Conservation (phyloP, 2,797 vertebrate species). For the Bryconaethiops microstoma region DNA sequence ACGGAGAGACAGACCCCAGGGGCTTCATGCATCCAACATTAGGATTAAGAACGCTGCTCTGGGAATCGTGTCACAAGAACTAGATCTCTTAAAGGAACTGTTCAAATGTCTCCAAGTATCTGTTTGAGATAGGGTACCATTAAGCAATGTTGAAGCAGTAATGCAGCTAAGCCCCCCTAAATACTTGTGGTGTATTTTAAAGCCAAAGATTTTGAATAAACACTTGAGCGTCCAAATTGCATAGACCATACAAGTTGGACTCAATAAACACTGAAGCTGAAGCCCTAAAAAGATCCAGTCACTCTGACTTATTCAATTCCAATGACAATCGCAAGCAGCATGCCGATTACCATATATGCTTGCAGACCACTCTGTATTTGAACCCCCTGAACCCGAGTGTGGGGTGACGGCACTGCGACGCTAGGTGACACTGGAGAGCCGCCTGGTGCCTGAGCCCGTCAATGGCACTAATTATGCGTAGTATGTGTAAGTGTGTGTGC, state of each 20-base stretch:
- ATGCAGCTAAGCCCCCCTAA: constrained; percentile 1
- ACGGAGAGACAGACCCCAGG: not conserved
- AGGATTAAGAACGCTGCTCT: not conserved
- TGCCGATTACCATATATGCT: constrained; percentile 32
- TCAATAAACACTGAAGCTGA: constrained; percentile 29
- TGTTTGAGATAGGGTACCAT: constrained; percentile 3
- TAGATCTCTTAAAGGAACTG: not conserved
- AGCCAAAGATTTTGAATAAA: constrained; percentile 32
- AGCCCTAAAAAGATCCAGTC: constrained; percentile 24
- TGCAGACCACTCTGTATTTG: constrained; percentile 39
- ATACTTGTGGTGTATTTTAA: constrained; percentile 23
- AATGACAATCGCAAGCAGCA: constrained; percentile 34
- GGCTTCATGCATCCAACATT: constrained; percentile 16
- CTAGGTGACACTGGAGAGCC: constrained; percentile 59
- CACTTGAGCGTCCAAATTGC: constrained; percentile 5
- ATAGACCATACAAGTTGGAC: constrained; percentile 17
- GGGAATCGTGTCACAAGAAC: not conserved
- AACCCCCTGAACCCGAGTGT: constrained; percentile 55
- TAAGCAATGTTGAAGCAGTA: constrained; percentile 13
- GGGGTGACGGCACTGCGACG: constrained; percentile 45
- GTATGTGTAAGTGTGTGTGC: constrained; percentile 28
- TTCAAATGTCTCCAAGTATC: not conserved
- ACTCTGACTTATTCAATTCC: constrained; percentile 41
- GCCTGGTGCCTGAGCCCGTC: constrained; percentile 25
- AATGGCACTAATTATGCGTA: constrained; percentile 43